These are phyloP conservation scores for Erynnis tages DNA, from an alignment of 2,888 invertebrate genomes.

Conservation along the genomic window DNA sequence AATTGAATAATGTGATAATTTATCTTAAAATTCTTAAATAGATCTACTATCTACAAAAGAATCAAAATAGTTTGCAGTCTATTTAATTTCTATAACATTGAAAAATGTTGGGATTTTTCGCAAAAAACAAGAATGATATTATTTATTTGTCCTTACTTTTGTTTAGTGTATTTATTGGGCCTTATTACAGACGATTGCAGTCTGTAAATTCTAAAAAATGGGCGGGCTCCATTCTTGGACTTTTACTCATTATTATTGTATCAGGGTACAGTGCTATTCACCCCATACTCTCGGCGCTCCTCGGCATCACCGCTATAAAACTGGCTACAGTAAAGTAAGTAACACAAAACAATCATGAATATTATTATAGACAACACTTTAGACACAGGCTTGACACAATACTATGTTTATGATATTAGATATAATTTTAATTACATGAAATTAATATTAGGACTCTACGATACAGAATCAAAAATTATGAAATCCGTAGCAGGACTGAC, in stretches of 20 bases:
- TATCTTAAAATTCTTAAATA: too few relatives aligned
- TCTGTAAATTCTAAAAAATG: constrained; percentile 73
- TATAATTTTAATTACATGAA: too few relatives aligned
- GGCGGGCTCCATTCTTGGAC: constrained; percentile 71
- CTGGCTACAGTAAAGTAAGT: constrained; percentile 60
- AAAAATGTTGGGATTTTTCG: constrained; percentile 59
- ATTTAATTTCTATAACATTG: too few relatives aligned
- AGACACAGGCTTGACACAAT: too few relatives aligned
- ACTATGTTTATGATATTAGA: too few relatives aligned
- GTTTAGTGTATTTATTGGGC: constrained; percentile 86
- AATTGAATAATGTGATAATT: too few relatives aligned
- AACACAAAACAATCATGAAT: constrained; percentile 1
- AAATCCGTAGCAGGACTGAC: too few relatives aligned
- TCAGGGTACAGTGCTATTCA: constrained; percentile 66
- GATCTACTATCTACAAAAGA: too few relatives aligned
- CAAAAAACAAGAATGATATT: constrained; percentile 87
- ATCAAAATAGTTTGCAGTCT: too few relatives aligned
- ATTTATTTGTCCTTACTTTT: constrained; percentile 86
- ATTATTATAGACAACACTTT: too few relatives aligned
- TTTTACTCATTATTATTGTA: constrained; percentile 60
- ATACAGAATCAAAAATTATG: too few relatives aligned
- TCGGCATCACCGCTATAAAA: constrained; percentile 67
- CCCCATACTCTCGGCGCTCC: constrained; percentile 59
- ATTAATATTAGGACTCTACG: too few relatives aligned
- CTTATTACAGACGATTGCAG: constrained; percentile 80